These are phyloP conservation scores for Chondrosia reniformis DNA, from an alignment of 37 sponge, comb jelly and placozoan genomes.

Conservation along the genomic window DNA sequence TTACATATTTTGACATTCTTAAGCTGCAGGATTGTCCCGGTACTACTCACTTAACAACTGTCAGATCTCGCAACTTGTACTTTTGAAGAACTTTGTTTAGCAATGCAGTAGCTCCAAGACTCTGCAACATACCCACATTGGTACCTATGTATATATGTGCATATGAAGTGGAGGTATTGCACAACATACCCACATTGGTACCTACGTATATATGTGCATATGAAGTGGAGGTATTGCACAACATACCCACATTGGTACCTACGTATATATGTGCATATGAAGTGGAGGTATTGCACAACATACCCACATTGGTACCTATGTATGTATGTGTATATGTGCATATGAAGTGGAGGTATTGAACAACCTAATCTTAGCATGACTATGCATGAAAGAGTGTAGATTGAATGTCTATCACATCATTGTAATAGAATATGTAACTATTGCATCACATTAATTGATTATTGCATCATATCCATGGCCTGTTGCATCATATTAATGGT, in stretches of 20 bases:
- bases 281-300: background rate
- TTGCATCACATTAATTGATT: too few relatives aligned
- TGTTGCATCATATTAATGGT: too few relatives aligned
- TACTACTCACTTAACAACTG: slow-evolving; percentile 27
- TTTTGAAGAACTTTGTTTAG: slow-evolving; percentile 19
- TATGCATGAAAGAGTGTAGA: too few relatives aligned
- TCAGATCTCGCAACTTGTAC: background rate
- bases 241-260: background rate
- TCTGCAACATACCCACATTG: slow-evolving; percentile 23
- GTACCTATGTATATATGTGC: slow-evolving; percentile 11
- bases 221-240: background rate
- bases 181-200: background rate
- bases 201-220: background rate
- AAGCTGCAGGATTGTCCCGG: too few relatives aligned
- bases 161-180: background rate
- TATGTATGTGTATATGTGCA: background rate
- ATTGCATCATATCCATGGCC: too few relatives aligned
- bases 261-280: background rate
- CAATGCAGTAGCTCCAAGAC: slow-evolving; percentile 16
- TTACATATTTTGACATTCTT: too few relatives aligned
- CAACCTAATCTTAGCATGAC: too few relatives aligned
- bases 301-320: background rate
- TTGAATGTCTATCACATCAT: too few relatives aligned
- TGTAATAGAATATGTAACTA: too few relatives aligned
- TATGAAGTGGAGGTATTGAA: too few relatives aligned